These are phyloP conservation scores for Hipparchia sbordonii DNA, from an alignment of 2,888 invertebrate species.

Conservation along the genomic window DNA sequence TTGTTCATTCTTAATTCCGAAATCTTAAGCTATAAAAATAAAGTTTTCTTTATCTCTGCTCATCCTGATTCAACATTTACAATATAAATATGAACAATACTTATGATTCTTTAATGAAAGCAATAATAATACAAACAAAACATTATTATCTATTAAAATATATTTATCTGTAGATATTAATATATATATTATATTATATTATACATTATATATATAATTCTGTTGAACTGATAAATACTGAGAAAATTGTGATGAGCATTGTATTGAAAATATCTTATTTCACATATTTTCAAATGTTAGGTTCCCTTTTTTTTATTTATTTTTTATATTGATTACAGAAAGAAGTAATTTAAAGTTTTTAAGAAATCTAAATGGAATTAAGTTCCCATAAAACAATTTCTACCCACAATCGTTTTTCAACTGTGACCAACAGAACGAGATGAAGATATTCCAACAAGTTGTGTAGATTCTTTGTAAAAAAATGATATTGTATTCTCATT, in stretches of 20 bases:
- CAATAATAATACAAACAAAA: constrained; percentile 41
- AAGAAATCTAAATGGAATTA: constrained; percentile 78
- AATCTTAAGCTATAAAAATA: constrained; percentile 40
- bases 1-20: constrained; percentile 46
- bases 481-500: constrained; percentile 2
- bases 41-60: constrained; percentile 62
- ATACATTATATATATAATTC: constrained; percentile 42
- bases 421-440: constrained; percentile 19
- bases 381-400: constrained; percentile 71
- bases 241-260: constrained; percentile 72
- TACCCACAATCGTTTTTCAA: constrained; percentile 5
- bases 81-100: constrained; percentile 28
- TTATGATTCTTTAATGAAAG: constrained; percentile 41
- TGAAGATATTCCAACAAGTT: not conserved
- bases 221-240: constrained; percentile 41
- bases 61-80: constrained; percentile 63
- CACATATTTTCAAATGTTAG: constrained; percentile 81
- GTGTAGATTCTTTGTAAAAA: constrained; percentile 2
- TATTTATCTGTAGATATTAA: constrained; percentile 41
- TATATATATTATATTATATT: constrained; percentile 35
- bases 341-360: constrained; percentile 48
- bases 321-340: constrained; percentile 39
- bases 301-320: constrained; percentile 47
- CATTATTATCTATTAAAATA: constrained; percentile 21
- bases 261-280: constrained; percentile 69